phyloP scores from a whole-genome alignment of 1,140 invertebrate species.

The Conus ventricosus region DNA sequence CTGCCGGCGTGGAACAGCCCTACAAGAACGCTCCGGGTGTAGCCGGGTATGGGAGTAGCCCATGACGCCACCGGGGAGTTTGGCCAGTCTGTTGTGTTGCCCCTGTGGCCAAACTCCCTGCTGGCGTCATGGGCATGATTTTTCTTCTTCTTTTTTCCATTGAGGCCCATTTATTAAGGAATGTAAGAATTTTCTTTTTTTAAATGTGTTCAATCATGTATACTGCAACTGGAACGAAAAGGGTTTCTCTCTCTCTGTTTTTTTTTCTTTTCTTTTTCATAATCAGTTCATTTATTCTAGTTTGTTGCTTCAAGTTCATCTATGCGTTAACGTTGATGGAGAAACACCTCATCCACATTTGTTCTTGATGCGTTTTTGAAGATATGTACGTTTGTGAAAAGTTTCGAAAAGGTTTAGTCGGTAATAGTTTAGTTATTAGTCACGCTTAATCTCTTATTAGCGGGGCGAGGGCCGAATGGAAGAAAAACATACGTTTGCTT shows the following conservation, averaged over 20 bases:
- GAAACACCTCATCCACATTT: not conserved
- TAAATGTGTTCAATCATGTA: not conserved
- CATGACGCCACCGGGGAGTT: not conserved
- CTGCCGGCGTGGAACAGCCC: too few relatives aligned
- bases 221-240: not conserved
- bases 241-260: not conserved
- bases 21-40: too few relatives aligned
- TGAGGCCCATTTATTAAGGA: not conserved
- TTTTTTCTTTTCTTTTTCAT: not conserved
- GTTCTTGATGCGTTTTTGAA: too few relatives aligned
- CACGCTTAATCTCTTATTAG: too few relatives aligned
- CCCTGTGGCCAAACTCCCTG: too few relatives aligned
- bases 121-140: not conserved
- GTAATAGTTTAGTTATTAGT: too few relatives aligned
- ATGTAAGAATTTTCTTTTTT: not conserved
- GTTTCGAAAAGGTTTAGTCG: too few relatives aligned
- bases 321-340: not conserved
- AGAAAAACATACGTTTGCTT: too few relatives aligned
- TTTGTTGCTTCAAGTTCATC: not conserved
- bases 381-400: too few relatives aligned
- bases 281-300: not conserved
- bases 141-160: not conserved
- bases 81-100: too few relatives aligned
- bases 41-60: too few relatives aligned
- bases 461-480: too few relatives aligned